Conservation (phyloP, 2,113 vertebrate species). For the Actenoides lindsayi region DNA sequence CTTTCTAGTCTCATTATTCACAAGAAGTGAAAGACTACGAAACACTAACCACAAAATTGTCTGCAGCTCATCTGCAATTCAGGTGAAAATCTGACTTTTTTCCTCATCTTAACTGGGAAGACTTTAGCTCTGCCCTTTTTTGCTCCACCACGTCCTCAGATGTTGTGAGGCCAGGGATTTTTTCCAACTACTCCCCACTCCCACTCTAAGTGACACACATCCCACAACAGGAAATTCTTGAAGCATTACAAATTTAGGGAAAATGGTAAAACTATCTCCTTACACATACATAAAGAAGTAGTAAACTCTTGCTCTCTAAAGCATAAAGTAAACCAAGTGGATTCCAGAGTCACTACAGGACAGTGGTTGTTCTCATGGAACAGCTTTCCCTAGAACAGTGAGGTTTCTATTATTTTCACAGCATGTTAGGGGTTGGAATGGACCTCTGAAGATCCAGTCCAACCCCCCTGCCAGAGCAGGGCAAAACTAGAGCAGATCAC, state of each 20-base stretch:
- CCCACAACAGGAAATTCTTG: slow-evolving; percentile 20
- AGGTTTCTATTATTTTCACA: neutral
- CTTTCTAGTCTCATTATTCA: neutral
- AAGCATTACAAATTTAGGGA: neutral
- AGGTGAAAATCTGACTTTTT: neutral
- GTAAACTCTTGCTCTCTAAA: neutral
- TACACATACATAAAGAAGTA: neutral
- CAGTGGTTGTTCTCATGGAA: neutral
- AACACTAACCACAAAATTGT: neutral
- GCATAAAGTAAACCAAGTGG: neutral
- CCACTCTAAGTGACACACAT: neutral
- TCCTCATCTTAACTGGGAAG: neutral
- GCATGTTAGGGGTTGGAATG: too few species aligned
- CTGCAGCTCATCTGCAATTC: neutral
- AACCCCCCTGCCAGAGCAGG: too few species aligned
- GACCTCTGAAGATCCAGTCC: too few species aligned
- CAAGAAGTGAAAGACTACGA: neutral
- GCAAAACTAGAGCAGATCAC: too few species aligned
- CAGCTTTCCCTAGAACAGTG: neutral
- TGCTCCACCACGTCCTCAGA: neutral
- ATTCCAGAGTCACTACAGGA: neutral
- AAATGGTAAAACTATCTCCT: neutral
- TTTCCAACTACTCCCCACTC: neutral
- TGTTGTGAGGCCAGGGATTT: neutral
- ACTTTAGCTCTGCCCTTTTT: neutral